Evolutionary conservation across 2,113 vertebrate genomes (phyloP), one percentile per base, ranked within the genome.

Genomic region (Apodemus sylvaticus): DNA sequence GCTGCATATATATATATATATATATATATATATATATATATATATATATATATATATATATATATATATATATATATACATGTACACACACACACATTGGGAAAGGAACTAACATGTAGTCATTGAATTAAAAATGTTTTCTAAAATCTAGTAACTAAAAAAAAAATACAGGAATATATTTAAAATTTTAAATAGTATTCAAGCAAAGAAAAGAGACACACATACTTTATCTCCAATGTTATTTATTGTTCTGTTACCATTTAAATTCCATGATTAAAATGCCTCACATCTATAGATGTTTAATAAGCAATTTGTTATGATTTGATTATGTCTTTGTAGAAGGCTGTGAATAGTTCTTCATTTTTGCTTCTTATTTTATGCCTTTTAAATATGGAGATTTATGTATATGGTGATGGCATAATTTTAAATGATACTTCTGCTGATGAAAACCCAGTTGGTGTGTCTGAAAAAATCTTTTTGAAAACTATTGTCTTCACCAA

Each of bases 391-490:
- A 71, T 95, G 62, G 53, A 95, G 51, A 95, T 96, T 95, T 93
- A 95, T 96, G 19, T 66, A 89, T 53, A 66, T 93, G 34, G 94
- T 48, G 66, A 42, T 81, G 88, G 53, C 16, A 95, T 88, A 98
- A 97, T 98, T 98, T 98, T 94, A 98, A 96, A 97, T 97, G 91
- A 96, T 94, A 94, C 60, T 98, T 60, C 8, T 95, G 78, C 96
- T 98, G 96, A 97, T 97, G 96, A 96, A 98, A 97, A 98, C 92
- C 39, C 48, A n/a, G 64, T 97, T 98, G 96, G 77, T 97, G 66
- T 95, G 94, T 91, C 31, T 77, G 45, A 76, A 74, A 22, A 93
- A 98, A 85, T n/a, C 13, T 12, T 13, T 60, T 60, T 34, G 66
- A 92, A 39, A 17, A 93, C 88, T 96, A 94, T 97, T 94, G 97